phyloP scores from a whole-genome alignment of 2,797 vertebrate genomes.

The Parotocinclus haroldoi region DNA sequence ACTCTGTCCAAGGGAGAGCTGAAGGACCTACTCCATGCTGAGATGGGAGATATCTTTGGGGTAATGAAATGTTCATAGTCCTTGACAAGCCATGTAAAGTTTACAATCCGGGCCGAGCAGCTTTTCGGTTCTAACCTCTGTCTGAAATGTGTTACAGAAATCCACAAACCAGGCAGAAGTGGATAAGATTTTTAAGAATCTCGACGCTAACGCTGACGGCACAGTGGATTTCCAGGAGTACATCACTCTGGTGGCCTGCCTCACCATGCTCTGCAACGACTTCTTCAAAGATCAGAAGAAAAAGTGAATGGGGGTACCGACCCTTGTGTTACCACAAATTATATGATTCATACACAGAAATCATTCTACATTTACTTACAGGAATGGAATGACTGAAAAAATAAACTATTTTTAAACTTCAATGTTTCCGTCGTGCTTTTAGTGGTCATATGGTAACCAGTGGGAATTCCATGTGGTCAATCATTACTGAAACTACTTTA shows the following conservation, averaged over 20 bases:
- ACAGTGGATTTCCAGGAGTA: constrained; percentile 54
- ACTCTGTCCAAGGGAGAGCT: constrained; percentile 56
- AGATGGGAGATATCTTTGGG: not conserved
- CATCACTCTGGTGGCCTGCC: constrained; percentile 28
- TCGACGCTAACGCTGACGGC: constrained; percentile 45
- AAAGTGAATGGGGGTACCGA: too few species aligned
- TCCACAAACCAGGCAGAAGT: accelerated
- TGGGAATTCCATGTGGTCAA: too few species aligned
- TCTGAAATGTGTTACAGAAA: not conserved
- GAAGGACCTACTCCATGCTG: not conserved
- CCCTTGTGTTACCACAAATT: too few species aligned
- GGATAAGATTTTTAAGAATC: constrained; percentile 26
- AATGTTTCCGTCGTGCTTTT: too few species aligned
- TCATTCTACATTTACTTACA: too few species aligned
- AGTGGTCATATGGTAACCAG: too few species aligned
- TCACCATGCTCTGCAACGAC: constrained; percentile 34
- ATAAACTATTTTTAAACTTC: too few species aligned
- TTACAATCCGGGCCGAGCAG: too few species aligned
- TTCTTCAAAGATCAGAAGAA: constrained; percentile 16
- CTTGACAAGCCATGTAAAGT: too few species aligned
- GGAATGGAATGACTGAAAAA: too few species aligned
- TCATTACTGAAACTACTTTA: too few species aligned
- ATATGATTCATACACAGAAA: too few species aligned
- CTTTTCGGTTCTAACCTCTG: not conserved
- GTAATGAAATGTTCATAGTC: constrained; percentile 23